Evolutionary conservation across 2,113 vertebrate genomes (phyloP), one percentile per base, ranked within the genome.

Genomic region (Alligator mississippiensis): DNA sequence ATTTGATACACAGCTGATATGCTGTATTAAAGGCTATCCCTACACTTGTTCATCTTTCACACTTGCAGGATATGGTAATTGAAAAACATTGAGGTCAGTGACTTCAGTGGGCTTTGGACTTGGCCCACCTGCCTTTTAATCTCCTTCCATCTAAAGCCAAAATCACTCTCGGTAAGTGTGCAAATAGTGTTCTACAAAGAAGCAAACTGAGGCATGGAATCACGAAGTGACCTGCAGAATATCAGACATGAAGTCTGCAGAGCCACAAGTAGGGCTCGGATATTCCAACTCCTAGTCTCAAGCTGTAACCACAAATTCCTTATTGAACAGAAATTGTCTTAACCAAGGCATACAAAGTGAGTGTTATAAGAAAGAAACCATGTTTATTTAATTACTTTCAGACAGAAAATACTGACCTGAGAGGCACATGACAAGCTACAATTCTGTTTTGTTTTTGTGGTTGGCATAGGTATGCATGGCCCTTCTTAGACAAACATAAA

Each of bases 271-370:
- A 68, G 80, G 55, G 4, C 38, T 22, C 64, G 62, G 63, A 66
- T 1, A 11, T 38, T 34, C 19, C 21, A 21, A 74, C 34, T 47
- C 70, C 5, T 22, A 47, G 34, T 14, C 70, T 74, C 21, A 47
- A 38, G 21, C 70, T 24, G 21, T 74, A 47, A 47, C 21, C 70
- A 74, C 19, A 47, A 47, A 74, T 89, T 90, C 55, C 7, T 30
- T 62, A 4, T 19, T 75, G 3, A 18, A 85, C 88, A 27, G 24
- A 38, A 4, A n/a, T 21, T 1, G 1, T 80, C 14, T 21, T 90
- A 13, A n/a, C 5, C 3, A 9, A 27, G 66, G 10, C 5, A 0
- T 25, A 2, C 2, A 5, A 38, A n/a, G 54, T n/a, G 66, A 55
- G 17, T 72, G 68, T 47, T 74, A 13, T 34, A 84, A 68, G 77